Evolutionary conservation across 2,888 invertebrate species (phyloP).

Genomic region (Perithous albicinctus): DNA sequence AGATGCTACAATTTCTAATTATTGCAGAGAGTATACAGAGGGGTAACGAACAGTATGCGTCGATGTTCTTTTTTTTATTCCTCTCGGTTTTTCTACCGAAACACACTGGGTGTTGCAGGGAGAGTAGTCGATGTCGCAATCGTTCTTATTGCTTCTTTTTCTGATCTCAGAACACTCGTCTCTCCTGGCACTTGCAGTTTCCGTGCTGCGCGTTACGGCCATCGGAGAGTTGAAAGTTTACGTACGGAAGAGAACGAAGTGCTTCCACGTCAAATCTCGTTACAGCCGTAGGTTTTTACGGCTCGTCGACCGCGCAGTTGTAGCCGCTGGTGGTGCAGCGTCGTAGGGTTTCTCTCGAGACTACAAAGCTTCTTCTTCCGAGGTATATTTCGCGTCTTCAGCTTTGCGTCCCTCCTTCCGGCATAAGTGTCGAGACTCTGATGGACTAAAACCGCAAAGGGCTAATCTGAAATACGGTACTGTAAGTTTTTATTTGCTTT

Average conservation of each 20-base stretch:
- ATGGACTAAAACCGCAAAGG: slow-evolving; percentile 2
- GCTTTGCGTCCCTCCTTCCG: slow-evolving; percentile 14
- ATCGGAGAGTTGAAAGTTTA: slow-evolving; percentile 8
- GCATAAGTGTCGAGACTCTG: neutral
- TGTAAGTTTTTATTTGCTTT: slow-evolving; percentile 20
- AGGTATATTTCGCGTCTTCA: neutral
- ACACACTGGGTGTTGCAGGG: too few relatives aligned
- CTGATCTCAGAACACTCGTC: slow-evolving; percentile 43
- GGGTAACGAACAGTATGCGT: too few relatives aligned
- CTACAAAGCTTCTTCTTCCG: slow-evolving; percentile 34
- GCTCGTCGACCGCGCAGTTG: slow-evolving; percentile 63
- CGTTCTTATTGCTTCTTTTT: slow-evolving; percentile 58
- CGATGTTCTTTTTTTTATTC: too few relatives aligned
- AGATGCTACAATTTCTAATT: too few relatives aligned
- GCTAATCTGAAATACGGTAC: neutral
- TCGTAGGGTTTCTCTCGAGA: slow-evolving; percentile 55
- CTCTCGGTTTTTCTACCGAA: too few relatives aligned
- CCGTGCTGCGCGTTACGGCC: neutral
- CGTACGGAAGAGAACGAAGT: slow-evolving; percentile 70
- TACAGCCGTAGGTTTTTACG: slow-evolving; percentile 78
- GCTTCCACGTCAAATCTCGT: slow-evolving; percentile 81
- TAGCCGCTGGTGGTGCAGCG: slow-evolving; percentile 12
- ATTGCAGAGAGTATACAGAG: too few relatives aligned
- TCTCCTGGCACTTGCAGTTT: slow-evolving; percentile 9
- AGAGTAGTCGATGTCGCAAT: neutral